phyloP scores from a whole-genome alignment of 1,140 invertebrate genomes.

The Pachyrhynchus sulphureomaculatus region DNA sequence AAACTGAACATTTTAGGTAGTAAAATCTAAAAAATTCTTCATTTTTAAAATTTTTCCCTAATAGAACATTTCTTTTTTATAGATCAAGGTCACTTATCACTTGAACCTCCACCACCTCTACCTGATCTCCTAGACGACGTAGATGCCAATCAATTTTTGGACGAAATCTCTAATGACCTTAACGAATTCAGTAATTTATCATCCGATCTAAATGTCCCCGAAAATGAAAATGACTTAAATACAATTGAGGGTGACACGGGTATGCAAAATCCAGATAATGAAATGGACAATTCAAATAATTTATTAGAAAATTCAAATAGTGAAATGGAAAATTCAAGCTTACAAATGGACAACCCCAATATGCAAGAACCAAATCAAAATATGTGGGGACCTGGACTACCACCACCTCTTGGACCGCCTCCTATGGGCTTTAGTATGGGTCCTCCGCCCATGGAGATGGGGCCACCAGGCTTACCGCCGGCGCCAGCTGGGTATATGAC shows the following conservation, averaged over 20 bases:
- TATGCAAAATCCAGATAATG: too few species aligned
- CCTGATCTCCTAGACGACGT: slow-evolving; percentile 44
- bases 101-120: slow-evolving; percentile 47
- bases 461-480: neutral
- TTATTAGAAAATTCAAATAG: too few species aligned
- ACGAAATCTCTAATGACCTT: slow-evolving; percentile 29
- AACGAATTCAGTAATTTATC: slow-evolving; percentile 29
- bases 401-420: slow-evolving; percentile 8
- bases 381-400: slow-evolving; percentile 1
- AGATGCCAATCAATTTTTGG: slow-evolving; percentile 32
- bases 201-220: slow-evolving; percentile 3
- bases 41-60: too few species aligned
- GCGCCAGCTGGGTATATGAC: slow-evolving; percentile 5
- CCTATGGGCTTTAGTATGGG: slow-evolving; percentile 18
- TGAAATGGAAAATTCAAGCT: too few species aligned
- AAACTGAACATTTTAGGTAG: too few species aligned
- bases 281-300: too few species aligned
- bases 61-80: too few species aligned
- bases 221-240: neutral
- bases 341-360: too few species aligned
- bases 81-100: slow-evolving; percentile 14
- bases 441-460: neutral
- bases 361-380: neutral
- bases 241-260: neutral
- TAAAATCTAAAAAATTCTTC: too few species aligned